Base-by-base conservation (phyloP, 2,113 vertebrate species). In the Euleptes europaea region DNA sequence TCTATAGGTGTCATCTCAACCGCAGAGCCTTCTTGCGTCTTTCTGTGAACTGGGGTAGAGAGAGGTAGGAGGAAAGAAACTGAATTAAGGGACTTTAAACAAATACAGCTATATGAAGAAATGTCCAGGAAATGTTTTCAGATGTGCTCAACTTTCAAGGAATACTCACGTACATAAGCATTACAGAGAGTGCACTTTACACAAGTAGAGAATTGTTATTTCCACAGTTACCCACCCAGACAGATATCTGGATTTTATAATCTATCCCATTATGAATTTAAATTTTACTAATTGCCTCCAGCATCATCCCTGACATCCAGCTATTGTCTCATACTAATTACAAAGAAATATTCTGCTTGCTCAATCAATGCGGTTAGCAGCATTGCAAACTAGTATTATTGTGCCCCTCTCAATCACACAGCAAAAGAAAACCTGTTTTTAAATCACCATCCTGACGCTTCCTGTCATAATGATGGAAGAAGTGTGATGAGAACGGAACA, bases 1-100 rank as follows among this genome's bases (percentile, higher is more conserved):
- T 99, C 98, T 63, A 99, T 98, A 76, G 98, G 98, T n/a, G 98
- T 97, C 97, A 99, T 97, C 90, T 99, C 98, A 54, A 98, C 95
- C 0, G 97, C 98, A 3, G 96, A 97, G 82, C 94, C 93, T 84
- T 98, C 98, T 83, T 97, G 97, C 13, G 95, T 88, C 13, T 95
- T 94, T 82, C 95, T 96, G 87, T 96, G 96, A 76, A 98, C 97
- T 97, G 92, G 72, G 26, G 28, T 11, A 71, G 95, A 89, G 23
- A 86, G 78, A 11, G 1, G 75, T 44, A 12, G 31, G 70, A 42
- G 40, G 12, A 47, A 15, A 9, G 4, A 54, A 23, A 35, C 10
- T 60, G 40, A 70, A 70, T 76, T 51, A 63, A 33, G 21, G 21
- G 23, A 14, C 31, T 54, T 38, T n/a, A 42, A 21, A 54, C 2